Conservation (phyloP, 2,888 invertebrate species). For the Parascotia fuliginaria region DNA sequence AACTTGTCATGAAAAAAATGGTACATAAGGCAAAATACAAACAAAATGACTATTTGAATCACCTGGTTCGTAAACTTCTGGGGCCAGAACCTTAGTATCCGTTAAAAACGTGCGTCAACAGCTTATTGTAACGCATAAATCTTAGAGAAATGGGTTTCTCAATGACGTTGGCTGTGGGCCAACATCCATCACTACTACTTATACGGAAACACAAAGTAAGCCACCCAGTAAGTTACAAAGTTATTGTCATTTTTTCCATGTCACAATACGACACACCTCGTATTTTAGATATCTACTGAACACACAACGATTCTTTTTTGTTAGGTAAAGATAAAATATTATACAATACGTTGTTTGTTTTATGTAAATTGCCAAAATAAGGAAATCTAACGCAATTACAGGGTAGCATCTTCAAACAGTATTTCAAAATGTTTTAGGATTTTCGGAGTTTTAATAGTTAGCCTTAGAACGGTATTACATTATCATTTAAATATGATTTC, state of each 20-base stretch:
- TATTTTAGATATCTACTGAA: background rate
- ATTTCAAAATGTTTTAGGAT: too few species aligned
- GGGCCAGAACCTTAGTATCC: background rate
- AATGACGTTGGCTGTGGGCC: conserved; percentile 25
- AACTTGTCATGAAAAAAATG: too few species aligned
- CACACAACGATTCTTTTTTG: too few species aligned
- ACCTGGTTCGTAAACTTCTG: too few species aligned
- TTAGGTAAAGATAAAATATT: background rate
- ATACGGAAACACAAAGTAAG: conserved; percentile 4
- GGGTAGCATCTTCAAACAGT: too few species aligned
- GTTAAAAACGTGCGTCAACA: background rate
- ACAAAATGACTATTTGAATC: too few species aligned
- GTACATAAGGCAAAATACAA: too few species aligned
- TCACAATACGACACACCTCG: background rate
- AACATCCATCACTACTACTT: conserved; percentile 13
- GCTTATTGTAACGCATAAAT: conserved; percentile 1
- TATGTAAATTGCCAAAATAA: too few species aligned
- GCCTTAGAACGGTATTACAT: too few species aligned
- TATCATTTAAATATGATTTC: too few species aligned
- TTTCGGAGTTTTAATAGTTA: too few species aligned
- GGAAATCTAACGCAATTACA: too few species aligned
- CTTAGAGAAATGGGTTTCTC: conserved; percentile 10
- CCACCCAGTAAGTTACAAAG: conserved; percentile 2
- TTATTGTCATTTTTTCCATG: conserved; percentile 6
- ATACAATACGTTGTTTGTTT: conserved; percentile 9